These are phyloP conservation scores for Sebastes itinus DNA, from an alignment of 2,797 vertebrate genomes.

Conservation along the genomic window DNA sequence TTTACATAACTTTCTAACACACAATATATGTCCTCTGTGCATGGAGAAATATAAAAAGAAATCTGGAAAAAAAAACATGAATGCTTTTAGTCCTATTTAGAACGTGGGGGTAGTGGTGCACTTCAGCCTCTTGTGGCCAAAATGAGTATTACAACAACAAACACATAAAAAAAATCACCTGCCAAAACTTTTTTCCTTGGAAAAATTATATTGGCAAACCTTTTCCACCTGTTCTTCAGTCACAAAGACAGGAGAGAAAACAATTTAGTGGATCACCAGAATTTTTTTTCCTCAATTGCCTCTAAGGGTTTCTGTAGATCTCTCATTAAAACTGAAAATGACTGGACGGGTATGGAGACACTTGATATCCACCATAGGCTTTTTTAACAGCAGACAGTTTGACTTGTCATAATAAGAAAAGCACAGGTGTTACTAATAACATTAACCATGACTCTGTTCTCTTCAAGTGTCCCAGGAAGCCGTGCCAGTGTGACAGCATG, in stretches of 20 bases:
- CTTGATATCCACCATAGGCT: background rate
- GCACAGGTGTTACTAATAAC: background rate
- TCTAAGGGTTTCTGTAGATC: background rate
- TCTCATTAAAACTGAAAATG: background rate
- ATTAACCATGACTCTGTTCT: background rate
- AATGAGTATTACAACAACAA: background rate
- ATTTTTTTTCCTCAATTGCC: background rate
- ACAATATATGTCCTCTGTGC: too few relatives aligned
- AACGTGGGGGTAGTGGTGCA: background rate
- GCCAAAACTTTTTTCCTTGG: background rate
- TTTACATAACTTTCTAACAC: too few relatives aligned
- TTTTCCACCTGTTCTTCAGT: background rate
- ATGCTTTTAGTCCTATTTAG: background rate
- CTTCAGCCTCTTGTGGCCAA: background rate
- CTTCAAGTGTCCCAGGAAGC: background rate
- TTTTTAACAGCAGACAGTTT: conserved; percentile 4
- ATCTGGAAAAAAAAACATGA: too few relatives aligned
- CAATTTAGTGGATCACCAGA: background rate
- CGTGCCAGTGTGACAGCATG: background rate
- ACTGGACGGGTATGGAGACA: background rate
- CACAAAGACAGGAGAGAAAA: background rate
- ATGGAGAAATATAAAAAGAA: too few relatives aligned
- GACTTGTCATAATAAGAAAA: background rate
- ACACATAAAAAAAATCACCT: background rate
- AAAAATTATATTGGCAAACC: background rate